Evolutionary conservation across 2,113 vertebrate species (phyloP).

Genomic region (Megaceryle maxima): DNA sequence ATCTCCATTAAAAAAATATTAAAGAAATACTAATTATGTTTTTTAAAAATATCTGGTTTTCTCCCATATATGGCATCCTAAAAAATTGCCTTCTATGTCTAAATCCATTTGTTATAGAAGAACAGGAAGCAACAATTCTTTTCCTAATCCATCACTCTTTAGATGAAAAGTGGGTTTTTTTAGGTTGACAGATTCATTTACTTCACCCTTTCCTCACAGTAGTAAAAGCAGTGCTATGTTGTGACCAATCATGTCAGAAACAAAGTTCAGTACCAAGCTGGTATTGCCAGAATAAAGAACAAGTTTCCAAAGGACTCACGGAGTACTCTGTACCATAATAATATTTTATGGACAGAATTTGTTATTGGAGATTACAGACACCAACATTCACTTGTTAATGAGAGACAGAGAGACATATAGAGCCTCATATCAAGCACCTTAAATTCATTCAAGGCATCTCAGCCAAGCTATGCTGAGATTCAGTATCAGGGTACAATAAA

Average conservation of each 20-base stretch:
- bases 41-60: neutral
- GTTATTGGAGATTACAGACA: neutral
- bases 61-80: neutral
- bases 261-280: neutral
- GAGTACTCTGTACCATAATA: neutral
- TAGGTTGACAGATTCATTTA: neutral
- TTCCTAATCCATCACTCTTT: neutral
- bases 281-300: neutral
- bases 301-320: neutral
- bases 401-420: neutral
- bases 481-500: neutral
- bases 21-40: neutral
- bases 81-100: neutral
- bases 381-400: neutral
- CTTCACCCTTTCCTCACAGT: neutral
- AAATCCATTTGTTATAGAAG: neutral
- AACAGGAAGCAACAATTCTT: neutral
- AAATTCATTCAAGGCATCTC: neutral
- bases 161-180: neutral
- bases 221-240: neutral
- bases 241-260: neutral
- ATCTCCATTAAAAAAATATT: neutral
- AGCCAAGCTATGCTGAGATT: neutral
- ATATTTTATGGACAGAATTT: neutral
- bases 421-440: neutral